phyloP scores from a whole-genome alignment of 2,797 vertebrate species.

The Falco novaeseelandiae region DNA sequence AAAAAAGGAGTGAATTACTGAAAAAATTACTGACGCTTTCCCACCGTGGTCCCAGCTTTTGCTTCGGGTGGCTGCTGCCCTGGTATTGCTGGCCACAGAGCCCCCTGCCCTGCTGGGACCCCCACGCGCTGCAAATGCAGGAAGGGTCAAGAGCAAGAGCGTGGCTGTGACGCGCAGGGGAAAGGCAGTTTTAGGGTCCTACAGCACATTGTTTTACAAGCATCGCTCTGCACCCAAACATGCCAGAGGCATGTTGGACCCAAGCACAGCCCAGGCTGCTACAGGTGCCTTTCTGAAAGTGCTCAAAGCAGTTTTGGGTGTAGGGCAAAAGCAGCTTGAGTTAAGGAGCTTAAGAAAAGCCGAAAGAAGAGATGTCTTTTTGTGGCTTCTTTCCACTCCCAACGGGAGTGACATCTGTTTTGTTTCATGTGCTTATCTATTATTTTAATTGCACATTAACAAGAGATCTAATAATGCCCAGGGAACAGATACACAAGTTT shows the following conservation, averaged over 20 bases:
- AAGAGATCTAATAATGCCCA: conserved; percentile 7
- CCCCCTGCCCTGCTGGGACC: neutral
- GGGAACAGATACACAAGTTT: neutral
- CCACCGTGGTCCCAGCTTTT: neutral
- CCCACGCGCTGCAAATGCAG: fast-evolving
- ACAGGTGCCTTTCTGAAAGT: neutral
- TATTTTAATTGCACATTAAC: conserved; percentile 18
- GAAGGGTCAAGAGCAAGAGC: neutral
- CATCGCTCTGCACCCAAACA: fast-evolving
- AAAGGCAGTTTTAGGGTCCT: neutral
- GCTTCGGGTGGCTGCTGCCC: neutral
- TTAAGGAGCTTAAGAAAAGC: neutral
- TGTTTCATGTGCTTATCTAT: neutral
- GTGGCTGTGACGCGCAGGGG: fast-evolving
- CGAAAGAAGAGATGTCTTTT: neutral
- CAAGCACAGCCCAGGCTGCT: neutral
- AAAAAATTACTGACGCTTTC: neutral
- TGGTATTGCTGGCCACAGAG: neutral
- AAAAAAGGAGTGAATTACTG: neutral
- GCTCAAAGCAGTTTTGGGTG: neutral
- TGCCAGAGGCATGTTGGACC: neutral
- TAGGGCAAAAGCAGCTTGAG: neutral
- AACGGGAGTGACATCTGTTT: neutral
- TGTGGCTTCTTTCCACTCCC: neutral
- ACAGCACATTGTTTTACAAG: neutral